phyloP scores from a whole-genome alignment of 2,888 invertebrate species.

The Diarsia brunnea region DNA sequence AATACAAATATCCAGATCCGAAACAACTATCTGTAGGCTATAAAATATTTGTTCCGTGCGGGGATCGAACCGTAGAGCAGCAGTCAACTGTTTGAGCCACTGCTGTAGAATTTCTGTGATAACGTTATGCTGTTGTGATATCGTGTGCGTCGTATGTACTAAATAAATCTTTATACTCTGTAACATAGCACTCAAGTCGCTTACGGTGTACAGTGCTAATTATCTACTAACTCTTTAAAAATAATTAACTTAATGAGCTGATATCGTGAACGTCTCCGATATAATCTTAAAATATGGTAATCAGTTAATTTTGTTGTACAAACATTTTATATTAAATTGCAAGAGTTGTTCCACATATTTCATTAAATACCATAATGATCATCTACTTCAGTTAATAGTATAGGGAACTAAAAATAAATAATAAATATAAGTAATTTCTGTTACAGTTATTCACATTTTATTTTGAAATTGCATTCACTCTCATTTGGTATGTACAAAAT shows the following conservation, averaged over 20 bases:
- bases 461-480: constrained; percentile 21
- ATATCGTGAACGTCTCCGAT: background rate
- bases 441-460: constrained; percentile 18
- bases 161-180: too few relatives aligned
- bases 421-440: background rate
- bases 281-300: background rate
- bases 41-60: too few relatives aligned
- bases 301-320: background rate
- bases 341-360: background rate
- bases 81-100: too few relatives aligned
- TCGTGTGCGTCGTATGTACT: too few relatives aligned
- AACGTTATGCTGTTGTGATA: too few relatives aligned
- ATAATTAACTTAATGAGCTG: background rate
- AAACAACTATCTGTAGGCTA: too few relatives aligned
- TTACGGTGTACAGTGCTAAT: too few relatives aligned
- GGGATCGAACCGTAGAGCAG: too few relatives aligned
- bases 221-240: background rate
- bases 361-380: background rate
- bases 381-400: background rate
- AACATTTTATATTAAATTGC: background rate
- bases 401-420: background rate
- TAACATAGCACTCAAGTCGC: too few relatives aligned
- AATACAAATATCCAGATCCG: too few relatives aligned
- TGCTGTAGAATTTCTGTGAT: too few relatives aligned
- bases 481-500: constrained; percentile 27